These are phyloP conservation scores for Tryphoninae sp. DNA, from an alignment of 2,888 invertebrate genomes.

Conservation along the genomic window DNA sequence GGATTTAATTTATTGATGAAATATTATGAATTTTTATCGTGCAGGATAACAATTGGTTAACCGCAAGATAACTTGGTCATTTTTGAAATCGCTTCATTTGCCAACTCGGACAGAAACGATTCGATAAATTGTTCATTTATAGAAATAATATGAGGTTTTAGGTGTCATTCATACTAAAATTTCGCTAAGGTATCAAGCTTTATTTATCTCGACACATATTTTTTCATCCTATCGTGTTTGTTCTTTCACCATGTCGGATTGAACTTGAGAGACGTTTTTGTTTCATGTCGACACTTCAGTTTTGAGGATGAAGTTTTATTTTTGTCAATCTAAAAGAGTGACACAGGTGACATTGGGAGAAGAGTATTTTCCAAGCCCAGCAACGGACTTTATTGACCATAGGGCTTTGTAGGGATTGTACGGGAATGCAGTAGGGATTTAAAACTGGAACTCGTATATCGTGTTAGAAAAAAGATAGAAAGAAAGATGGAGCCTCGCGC, in stretches of 20 bases:
- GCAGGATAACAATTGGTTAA: too few species aligned
- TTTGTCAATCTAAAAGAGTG: not conserved
- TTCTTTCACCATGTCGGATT: too few species aligned
- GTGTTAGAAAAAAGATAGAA: not conserved
- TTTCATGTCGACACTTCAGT: not conserved
- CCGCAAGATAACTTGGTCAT: too few species aligned
- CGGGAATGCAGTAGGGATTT: constrained; percentile 15
- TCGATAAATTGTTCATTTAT: too few species aligned
- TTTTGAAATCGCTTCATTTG: too few species aligned
- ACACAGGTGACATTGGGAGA: not conserved
- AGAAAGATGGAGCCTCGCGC: not conserved
- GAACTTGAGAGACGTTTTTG: not conserved
- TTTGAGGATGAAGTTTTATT: not conserved
- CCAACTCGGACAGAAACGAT: too few species aligned
- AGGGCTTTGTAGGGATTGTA: not conserved
- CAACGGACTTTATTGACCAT: not conserved
- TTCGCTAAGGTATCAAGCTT: too few species aligned
- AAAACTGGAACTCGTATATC: not conserved
- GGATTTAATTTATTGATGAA: too few species aligned
- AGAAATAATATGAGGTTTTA: too few species aligned
- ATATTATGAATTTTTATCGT: too few species aligned
- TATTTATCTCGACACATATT: not conserved
- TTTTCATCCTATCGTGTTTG: not conserved
- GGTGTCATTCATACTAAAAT: too few species aligned
- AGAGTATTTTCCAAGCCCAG: not conserved